Evolutionary conservation across 2,797 vertebrate species (phyloP).

Genomic region (Phoxinus dragarum): DNA sequence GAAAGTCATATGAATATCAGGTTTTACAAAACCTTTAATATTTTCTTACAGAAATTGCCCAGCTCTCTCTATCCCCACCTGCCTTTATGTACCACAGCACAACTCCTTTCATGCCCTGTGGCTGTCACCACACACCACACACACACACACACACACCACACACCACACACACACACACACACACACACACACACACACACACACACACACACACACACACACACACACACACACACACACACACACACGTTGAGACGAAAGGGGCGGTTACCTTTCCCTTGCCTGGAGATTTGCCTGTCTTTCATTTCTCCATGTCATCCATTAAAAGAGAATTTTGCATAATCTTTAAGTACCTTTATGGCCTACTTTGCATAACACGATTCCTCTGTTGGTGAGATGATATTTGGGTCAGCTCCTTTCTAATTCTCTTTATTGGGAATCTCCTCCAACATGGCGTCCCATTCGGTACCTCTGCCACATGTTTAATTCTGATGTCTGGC

Average conservation of each 20-base stretch:
- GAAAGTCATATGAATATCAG: too few species aligned
- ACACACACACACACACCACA: too few species aligned
- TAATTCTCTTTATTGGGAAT: conserved; percentile 82
- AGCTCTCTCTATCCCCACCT: conserved; percentile 1
- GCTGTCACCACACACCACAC: conserved; percentile 29
- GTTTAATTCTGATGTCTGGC: conserved; percentile 85
- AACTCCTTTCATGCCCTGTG: conserved; percentile 38
- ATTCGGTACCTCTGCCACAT: conserved; percentile 77
- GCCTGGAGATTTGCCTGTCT: conserved; percentile 72
- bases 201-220: too few species aligned
- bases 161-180: too few species aligned
- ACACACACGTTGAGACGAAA: conserved; percentile 30
- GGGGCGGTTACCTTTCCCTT: conserved; percentile 58
- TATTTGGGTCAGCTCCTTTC: conserved; percentile 87
- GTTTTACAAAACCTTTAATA: neutral
- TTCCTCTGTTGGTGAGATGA: conserved; percentile 81
- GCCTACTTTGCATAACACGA: conserved; percentile 84
- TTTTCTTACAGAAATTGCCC: neutral
- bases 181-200: too few species aligned
- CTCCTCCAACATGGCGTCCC: conserved; percentile 71
- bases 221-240: neutral
- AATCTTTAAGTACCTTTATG: conserved; percentile 85
- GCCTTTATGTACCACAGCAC: neutral
- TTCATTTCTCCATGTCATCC: conserved; percentile 70
- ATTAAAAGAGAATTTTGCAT: conserved; percentile 77